Base-by-base conservation (phyloP, 2,797 vertebrate genomes). In the Pseudomugil gertrudae region DNA sequence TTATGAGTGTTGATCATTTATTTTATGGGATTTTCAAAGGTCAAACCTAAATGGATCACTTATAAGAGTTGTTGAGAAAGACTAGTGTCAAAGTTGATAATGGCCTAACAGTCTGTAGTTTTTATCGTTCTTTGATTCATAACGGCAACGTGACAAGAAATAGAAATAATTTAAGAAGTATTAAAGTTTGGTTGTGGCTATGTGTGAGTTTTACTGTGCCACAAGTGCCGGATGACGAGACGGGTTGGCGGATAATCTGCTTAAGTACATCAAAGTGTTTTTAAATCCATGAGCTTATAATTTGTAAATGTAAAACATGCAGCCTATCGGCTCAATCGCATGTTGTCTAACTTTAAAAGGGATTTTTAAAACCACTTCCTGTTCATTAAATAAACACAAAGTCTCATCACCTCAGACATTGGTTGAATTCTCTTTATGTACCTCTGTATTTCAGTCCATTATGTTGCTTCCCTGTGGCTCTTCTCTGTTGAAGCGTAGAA, bases 381-480 rank as follows among this genome's bases (percentile, higher is more conserved):
- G 54, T 68, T 82, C 70, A 75, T 77, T 74, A 80, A 74, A 27
- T 63, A 51, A 80, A 67, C 83, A 72, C 70, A 62, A 48, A 83
- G 73, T 13, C 21, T 82, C 84, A 81, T 85, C 70, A 72, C 43
- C 33, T 7, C 59, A 85, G 72, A 79, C 85, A 80, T 87, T 77
- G 84, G 80, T 51, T 51, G 61, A 78, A 72, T 76, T 63, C 72
- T 73, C 79, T 67, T 65, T 64, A 75, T 60, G 36, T 50, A 65
- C 76, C 69, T 75, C 81, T 77, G 29, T 58, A 19, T 72, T 84
- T 87, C 84, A 75, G 84, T 76, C 83, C 66, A 58, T 84, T 89
- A 87, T 86, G 68, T 81, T 79, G 75, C 69, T 80, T 85, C 83
- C 86, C 86, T 27, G 80, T 87, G 87, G 86, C 83, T 81, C 58